Percentiles rank a stretch among this genome's conserved stretches.
phyloP scores from a whole-genome alignment of 2,797 vertebrate genomes.

The Lepidocolaptes lacrymiger region DNA sequence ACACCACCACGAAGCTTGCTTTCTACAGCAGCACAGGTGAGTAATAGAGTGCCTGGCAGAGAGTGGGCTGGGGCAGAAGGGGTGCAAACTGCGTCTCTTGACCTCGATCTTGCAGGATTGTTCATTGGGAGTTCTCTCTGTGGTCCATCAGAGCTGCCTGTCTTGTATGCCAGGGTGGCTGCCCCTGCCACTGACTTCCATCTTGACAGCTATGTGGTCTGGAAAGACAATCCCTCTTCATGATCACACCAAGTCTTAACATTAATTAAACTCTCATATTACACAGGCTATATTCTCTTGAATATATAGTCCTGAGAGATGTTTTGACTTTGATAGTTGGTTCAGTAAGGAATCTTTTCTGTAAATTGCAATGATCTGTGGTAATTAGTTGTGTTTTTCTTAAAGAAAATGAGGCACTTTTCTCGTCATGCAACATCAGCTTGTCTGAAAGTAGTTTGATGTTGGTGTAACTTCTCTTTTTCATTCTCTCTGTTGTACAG shows the following conservation, averaged over 20 bases:
- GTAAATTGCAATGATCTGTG: background rate
- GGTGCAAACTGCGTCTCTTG: background rate
- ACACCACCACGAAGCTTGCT: conserved; percentile 88
- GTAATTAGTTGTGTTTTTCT: background rate
- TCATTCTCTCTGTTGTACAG: conserved; percentile 66
- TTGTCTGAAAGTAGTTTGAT: background rate
- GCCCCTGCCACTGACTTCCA: background rate
- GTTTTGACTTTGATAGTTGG: background rate
- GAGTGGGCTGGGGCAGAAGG: background rate
- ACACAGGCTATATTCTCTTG: background rate
- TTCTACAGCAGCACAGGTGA: conserved; percentile 94
- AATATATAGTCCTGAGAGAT: background rate
- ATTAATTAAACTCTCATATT: background rate
- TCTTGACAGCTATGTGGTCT: background rate
- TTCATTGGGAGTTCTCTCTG: background rate
- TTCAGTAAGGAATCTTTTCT: background rate
- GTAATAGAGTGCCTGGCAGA: background rate
- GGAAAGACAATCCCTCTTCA: background rate
- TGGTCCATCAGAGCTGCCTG: background rate
- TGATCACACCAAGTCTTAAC: background rate
- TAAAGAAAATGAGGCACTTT: background rate
- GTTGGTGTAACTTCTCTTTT: background rate
- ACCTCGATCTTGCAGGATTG: background rate
- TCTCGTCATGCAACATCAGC: background rate
- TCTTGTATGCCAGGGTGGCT: background rate